Evolutionary conservation across 2,113 vertebrate species (phyloP), one percentile per base, ranked within the genome.

Genomic region (Cyanoramphus novaezelandiae): DNA sequence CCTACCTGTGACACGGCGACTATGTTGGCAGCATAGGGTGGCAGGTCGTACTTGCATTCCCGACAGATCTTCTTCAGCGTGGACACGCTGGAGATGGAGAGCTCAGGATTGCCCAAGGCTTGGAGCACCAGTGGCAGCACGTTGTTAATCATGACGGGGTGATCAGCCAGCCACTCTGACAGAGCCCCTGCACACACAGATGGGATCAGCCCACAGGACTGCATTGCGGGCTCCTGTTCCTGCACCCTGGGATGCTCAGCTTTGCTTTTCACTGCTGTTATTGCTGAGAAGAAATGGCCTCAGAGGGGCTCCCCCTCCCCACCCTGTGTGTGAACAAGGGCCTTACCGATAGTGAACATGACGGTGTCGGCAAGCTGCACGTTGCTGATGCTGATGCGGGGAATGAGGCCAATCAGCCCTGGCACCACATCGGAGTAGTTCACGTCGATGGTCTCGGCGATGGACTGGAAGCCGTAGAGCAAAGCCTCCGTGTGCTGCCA

Each of bases 321-420:
- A 63, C 60, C 69, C 55, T 49, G 9, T 1, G 1, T 4, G 0
- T 0, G 7, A 77, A 39, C 87, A 31, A 77, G 82, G 33, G 59
- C 33, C 98, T 98, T 97, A 99, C 99, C 99, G 4, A 99, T 99
- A n/a, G 99, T 99, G 97, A 99, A 99, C 99, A 99, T 99, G 96
- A 99, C 99, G 0, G 99, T 99, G 96, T 99, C 99, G 0, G 99
- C 99, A 43, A 99, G 98, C 95, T 99, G 99, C 90, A 99, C 99
- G 0, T 99, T 99, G 98, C 98, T 99, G 98, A 99, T 99, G 98
- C 96, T 99, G 98, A 99, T 99, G 78, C 99, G 98, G 39, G 99
- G 99, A 93, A 99, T 99, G 95, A 99, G 99, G 67, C 99, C 99
- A 9, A 99, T 99, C 86, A 99, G 98, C 25, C 99, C 99, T 0